These are phyloP conservation scores for Heliconius nattereri DNA, from an alignment of 1,140 invertebrate species.

Conservation along the genomic window DNA sequence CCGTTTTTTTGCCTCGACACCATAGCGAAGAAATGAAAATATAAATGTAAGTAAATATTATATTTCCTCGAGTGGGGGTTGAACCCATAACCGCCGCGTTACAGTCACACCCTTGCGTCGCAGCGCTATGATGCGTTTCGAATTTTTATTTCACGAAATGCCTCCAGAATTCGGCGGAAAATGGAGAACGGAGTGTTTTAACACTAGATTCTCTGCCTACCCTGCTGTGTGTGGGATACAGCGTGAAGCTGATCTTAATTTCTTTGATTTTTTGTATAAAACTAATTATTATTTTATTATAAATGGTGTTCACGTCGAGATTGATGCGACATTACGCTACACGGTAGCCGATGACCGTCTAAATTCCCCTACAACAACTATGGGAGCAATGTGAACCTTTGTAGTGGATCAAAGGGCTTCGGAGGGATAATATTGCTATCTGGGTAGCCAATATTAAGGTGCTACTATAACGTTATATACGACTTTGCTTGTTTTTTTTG, in stretches of 20 bases:
- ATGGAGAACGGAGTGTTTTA: background rate
- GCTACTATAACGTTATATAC: background rate
- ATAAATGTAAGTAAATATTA: too few relatives aligned
- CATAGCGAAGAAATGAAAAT: too few relatives aligned
- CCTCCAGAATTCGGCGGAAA: too few relatives aligned
- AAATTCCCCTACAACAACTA: constrained; percentile 6
- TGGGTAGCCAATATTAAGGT: background rate
- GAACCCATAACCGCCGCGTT: too few relatives aligned
- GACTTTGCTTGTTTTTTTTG: background rate
- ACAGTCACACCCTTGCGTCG: too few relatives aligned
- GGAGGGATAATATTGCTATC: constrained; percentile 1
- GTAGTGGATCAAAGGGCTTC: constrained; percentile 3
- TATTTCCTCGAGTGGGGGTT: too few relatives aligned
- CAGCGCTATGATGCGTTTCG: too few relatives aligned
- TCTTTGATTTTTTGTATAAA: background rate
- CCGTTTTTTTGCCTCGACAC: too few relatives aligned
- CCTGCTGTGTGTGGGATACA: too few relatives aligned
- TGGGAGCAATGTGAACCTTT: constrained; percentile 3
- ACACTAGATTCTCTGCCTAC: too few relatives aligned
- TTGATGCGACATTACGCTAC: constrained; percentile 1
- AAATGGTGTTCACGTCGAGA: background rate
- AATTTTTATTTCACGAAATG: background rate
- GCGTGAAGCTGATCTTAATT: too few relatives aligned
- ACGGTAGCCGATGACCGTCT: background rate
- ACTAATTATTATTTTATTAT: background rate